Evolutionary conservation across 23 tunicate species (phyloP), one percentile per base, ranked within the genome.

Genomic region (Styela plicata): DNA sequence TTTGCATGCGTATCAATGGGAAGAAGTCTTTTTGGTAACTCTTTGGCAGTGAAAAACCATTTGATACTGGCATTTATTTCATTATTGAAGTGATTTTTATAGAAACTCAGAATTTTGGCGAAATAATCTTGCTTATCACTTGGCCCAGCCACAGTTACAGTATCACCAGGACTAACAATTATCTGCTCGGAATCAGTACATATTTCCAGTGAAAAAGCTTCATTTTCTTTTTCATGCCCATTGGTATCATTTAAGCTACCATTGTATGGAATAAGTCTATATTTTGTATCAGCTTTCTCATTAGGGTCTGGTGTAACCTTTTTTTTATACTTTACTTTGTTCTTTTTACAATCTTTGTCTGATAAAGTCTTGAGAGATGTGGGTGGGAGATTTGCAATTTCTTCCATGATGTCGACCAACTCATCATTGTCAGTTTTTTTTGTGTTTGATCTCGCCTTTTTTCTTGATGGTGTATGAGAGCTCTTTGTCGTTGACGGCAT

Each of bases 21-120:
- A 1, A 84, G 52, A 53, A 67, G 80, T 32, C 27, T 36, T 64
- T 61, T 64, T 1, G 94, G 88, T 32, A 89, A 79, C 73, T 89
- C 94, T 52, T 73, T 22, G 36, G 35, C 79, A 27, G 34, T 63
- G 61, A 79, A 89, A 64, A 74, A 89, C 94, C 94, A 89, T 21
- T 64, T 44, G 23, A 89, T 86, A 33, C 33, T 62, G 32, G 94
- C 94, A 79, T 66, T 26, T 5, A 66, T 28, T 28, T 66, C 71
- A 28, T 66, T 17, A 10, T 10, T 25, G 71, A 66, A 66, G 10
- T 66, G 31, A 26, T 66, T 66, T 66, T 66, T 66, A 17, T 5
- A 28, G 16, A 66, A 66, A 28, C 17, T 66, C 10, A 28, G 5
- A 25, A 66, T 17, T 66, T 28, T 66, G 7, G 16, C 71, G 16